Evolutionary conservation across 2,113 vertebrate genomes (phyloP), one percentile per base, ranked within the genome.

Genomic region (Percina caprodes): DNA sequence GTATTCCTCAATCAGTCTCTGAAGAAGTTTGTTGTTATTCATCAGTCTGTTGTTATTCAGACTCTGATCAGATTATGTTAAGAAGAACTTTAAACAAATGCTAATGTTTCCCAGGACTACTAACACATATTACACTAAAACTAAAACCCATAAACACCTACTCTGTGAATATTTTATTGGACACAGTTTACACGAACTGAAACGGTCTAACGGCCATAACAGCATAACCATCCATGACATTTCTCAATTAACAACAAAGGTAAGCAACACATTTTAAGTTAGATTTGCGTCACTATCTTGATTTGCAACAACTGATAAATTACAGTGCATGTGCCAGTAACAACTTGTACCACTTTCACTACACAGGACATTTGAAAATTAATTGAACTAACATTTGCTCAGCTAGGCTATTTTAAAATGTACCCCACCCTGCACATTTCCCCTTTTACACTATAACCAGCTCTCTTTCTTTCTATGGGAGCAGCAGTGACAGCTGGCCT

Each of bases 401-500:
- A 39, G 12, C 30, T 55, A 11, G 30, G 14, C 30, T 55, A 11
- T 67, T 80, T 61, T 19, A 69, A 77, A 60, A 60, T 10, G 58
- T 30, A 56, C 39, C 6, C 35, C 35, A 69, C 5, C 4, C 9
- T 56, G 4, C 8, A 33, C 12, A 30, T 71, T 59, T 33, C 48
- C 65, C 48, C 55, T 45, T 68, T 9, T 19, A 59, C 2, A 1
- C 55, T 7, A 26, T 7, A 42, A 33, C 19, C 46, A 79, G 54
- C 59, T 70, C 46, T 74, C 51, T 59, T 75, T 68, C 4, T 81
- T 59, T 60, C 65, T 15, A n/a, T 23, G 39, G n/a, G 68, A 39
- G 11, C 72, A 84, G 61, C 45, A 69, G 62, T 87, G 88, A 80
- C 88, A 88, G 83, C 88, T 92, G 89, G 86, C 80, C 79, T 68